Evolutionary conservation across 2,797 vertebrate genomes (phyloP).

Genomic region (Halcyon chelicuti): DNA sequence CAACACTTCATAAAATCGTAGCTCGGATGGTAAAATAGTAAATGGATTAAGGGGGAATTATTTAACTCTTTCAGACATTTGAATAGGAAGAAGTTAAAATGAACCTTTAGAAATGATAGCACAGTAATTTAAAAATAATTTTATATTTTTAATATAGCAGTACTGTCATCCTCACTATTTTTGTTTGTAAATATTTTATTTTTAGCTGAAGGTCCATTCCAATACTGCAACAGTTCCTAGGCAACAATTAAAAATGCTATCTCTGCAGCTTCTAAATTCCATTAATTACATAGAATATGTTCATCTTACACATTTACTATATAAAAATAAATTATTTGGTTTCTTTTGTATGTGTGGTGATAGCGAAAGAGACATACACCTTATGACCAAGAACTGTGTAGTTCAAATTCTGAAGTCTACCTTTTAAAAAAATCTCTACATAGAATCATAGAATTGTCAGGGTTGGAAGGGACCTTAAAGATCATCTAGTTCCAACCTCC

Average conservation of each 20-base stretch:
- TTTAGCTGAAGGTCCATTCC: constrained; percentile 47
- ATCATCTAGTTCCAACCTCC: too few relatives aligned
- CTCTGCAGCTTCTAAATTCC: constrained; percentile 46
- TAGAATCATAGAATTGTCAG: neutral
- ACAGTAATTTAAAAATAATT: neutral
- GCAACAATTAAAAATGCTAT: constrained; percentile 74
- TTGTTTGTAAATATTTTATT: constrained; percentile 1
- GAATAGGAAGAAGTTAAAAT: neutral
- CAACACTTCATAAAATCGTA: constrained; percentile 38
- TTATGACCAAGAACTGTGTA: neutral
- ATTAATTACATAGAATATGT: constrained; percentile 43
- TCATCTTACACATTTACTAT: constrained; percentile 6
- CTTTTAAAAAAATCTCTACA: neutral
- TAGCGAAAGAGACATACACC: neutral
- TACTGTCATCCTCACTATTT: neutral
- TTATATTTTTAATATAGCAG: constrained; percentile 17
- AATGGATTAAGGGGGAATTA: neutral
- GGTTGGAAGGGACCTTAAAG: too few relatives aligned
- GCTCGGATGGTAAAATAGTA: constrained; percentile 5
- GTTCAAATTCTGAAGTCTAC: neutral
- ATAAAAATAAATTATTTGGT: neutral
- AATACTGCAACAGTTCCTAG: constrained; percentile 70
- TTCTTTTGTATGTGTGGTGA: neutral
- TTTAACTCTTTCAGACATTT: constrained; percentile 25
- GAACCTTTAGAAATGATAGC: neutral